Base-by-base conservation (phyloP, 2,113 vertebrate genomes). In the Solea solea region DNA sequence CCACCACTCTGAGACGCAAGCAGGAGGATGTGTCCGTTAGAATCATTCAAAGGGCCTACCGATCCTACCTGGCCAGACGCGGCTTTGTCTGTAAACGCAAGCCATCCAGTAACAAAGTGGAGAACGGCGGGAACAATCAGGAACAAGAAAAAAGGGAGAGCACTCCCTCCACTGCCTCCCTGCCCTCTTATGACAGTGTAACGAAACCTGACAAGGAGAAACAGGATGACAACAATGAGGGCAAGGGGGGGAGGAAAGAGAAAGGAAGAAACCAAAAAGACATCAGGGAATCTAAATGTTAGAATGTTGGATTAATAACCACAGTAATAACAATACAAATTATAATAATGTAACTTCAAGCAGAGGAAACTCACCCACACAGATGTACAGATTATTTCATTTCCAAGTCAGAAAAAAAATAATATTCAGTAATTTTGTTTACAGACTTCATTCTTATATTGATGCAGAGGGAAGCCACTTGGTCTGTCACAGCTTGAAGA, bases 201-300 rank as follows among this genome's bases (percentile, higher is more conserved):
- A 99, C 98, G 86, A 99, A 99, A 89, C 97, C 97, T 0, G 97
- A 98, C 80, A 98, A 98, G 89, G 98, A 98, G 81, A 98, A 98
- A 52, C 95, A 98, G 86, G 96, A 96, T 0, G 95, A 95, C 82
- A 96, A 95, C 84, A 95, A 94, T 0, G 96, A 97, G 88, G 92
- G 90, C 64, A 96, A 96, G 77, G 95, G 95, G 13, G 95, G 95
- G 7, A 95, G 94, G 84, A 92, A 96, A 83, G 96, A 98, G 86
- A 95, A 93, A 86, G 95, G 94, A 50, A 95, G 95, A 94, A 97
- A 97, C 91, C 96, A 94, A 91, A 99, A 96, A 92, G 95, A 96
- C 76, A 91, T 96, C 95, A 96, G 96, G 95, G 97, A 96, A 93
- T 94, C 96, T 85, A 98, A 98, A 93, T 98, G 95, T 94, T 99